These are phyloP conservation scores for Drosophila hydei DNA, from an alignment of 1,140 invertebrate species.

Conservation along the genomic window DNA sequence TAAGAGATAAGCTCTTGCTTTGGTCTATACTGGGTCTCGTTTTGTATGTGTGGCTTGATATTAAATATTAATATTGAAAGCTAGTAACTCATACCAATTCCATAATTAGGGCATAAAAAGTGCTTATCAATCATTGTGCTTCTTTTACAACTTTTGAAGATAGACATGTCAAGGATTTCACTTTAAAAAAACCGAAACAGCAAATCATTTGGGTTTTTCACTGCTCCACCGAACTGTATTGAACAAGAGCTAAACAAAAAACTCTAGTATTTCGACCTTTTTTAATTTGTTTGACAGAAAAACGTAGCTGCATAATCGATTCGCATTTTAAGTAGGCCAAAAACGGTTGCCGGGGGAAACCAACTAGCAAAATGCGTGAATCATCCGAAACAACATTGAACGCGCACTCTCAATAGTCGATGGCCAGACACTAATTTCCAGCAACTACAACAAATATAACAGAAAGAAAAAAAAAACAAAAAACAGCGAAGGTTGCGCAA, in stretches of 20 bases:
- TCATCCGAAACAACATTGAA: constrained; percentile 53
- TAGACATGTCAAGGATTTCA: constrained; percentile 41
- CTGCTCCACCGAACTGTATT: constrained; percentile 16
- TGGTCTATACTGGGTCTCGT: too few relatives aligned
- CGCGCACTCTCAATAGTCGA: constrained; percentile 24
- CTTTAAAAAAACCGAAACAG: constrained; percentile 9
- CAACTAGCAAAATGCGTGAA: constrained; percentile 49
- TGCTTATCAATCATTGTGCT: constrained; percentile 9
- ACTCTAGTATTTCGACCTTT: constrained; percentile 36
- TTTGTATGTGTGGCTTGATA: too few relatives aligned
- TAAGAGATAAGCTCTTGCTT: too few relatives aligned
- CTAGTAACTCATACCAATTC: too few relatives aligned
- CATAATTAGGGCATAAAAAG: too few relatives aligned
- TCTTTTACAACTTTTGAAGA: background rate
- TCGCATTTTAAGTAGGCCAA: constrained; percentile 72
- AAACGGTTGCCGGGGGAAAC: constrained; percentile 67
- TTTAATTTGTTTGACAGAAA: constrained; percentile 24
- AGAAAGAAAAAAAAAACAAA: constrained; percentile 31
- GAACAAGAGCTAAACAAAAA: constrained; percentile 14
- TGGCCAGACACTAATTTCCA: constrained; percentile 27
- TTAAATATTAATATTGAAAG: too few relatives aligned
- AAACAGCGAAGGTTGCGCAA: constrained; percentile 66
- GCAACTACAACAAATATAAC: background rate
- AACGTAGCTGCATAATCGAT: constrained; percentile 35
- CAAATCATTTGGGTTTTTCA: constrained; percentile 34